Evolutionary conservation across 2,888 invertebrate species (phyloP).

Genomic region (Pristionchus fissidentatus): DNA sequence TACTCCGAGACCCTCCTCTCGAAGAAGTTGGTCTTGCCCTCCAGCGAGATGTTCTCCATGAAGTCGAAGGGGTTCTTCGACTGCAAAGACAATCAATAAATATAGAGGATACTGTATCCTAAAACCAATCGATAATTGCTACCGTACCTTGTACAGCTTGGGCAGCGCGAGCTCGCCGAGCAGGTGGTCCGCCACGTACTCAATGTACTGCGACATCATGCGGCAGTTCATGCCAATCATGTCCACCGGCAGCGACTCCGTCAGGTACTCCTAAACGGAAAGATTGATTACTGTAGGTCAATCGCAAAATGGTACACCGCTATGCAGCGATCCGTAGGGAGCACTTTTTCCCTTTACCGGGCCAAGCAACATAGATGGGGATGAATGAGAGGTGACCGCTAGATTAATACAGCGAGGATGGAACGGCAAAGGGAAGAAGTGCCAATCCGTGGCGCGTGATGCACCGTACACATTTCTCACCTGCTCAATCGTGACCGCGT

Average conservation of each 20-base stretch:
- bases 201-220: constrained; percentile 96
- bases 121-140: neutral
- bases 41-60: constrained; percentile 97
- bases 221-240: constrained; percentile 98
- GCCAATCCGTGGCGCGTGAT: too few species aligned
- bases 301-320: too few species aligned
- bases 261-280: constrained; percentile 89
- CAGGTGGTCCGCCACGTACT: constrained; percentile 97
- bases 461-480: constrained; percentile 47
- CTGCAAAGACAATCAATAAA: constrained; percentile 76
- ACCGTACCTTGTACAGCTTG: constrained; percentile 86
- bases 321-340: too few species aligned
- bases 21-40: constrained; percentile 99
- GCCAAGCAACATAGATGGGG: too few species aligned
- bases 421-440: too few species aligned
- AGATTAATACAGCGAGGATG: neutral
- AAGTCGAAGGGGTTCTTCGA: constrained; percentile 97
- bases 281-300: neutral
- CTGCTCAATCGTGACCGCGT: constrained; percentile 92
- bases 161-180: constrained; percentile 89
- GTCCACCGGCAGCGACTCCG: constrained; percentile 92
- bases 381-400: neutral
- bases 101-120: neutral
- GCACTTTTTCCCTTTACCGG: too few species aligned
- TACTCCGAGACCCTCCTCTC: constrained; percentile 89